Base-by-base conservation (phyloP, 2,888 invertebrate genomes). In the Hirtodrosophila histrioides region DNA sequence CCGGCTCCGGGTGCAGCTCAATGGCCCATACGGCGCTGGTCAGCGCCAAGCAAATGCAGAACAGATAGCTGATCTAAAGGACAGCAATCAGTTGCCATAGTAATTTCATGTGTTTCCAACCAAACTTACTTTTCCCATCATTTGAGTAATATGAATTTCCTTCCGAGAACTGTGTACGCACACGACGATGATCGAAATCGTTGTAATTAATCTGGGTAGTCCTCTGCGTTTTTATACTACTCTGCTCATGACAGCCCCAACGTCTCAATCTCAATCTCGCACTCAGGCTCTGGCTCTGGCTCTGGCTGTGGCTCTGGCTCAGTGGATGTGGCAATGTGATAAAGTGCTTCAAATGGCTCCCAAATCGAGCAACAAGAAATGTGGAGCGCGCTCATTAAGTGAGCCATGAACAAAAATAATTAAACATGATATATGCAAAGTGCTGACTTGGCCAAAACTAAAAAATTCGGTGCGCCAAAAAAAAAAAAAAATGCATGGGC, bases 181-280 rank as follows among this genome's bases (percentile, higher is more conserved):
- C 88, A 50, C 82, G 76, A 40, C 56, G 68, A 65, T 74, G 70
- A 78, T 74, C 73, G 60, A 66, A 78, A 71, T 71, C 65, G 78
- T 75, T 64, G 57, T 84, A 86, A 84, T 84, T 83, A 65, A 86
- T 66, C 69, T 78, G 60, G 23, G 51, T 63, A 71, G 70, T 88
- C 86, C 86, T 83, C 69, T 53, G 37, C 62, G 69, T 71, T 88
- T 84, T 80, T 84, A 84, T 84, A 84, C 69, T 35, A 84, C 69
- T 39, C 33, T 11, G 36, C 31, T 45, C 50, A 48, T 48, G 54
- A 58, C 57, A 58, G 49, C 51, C 41, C 29, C 53, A 61, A 65
- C 44, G 60, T 53, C 80, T 70, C 68, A 71, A 75, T 67, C 45
- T 24, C 45, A 8, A 48, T 44, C 29, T 44, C 35, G 69, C 66